phyloP scores from a whole-genome alignment of 2,113 vertebrate species.

The Dipodomys merriami region DNA sequence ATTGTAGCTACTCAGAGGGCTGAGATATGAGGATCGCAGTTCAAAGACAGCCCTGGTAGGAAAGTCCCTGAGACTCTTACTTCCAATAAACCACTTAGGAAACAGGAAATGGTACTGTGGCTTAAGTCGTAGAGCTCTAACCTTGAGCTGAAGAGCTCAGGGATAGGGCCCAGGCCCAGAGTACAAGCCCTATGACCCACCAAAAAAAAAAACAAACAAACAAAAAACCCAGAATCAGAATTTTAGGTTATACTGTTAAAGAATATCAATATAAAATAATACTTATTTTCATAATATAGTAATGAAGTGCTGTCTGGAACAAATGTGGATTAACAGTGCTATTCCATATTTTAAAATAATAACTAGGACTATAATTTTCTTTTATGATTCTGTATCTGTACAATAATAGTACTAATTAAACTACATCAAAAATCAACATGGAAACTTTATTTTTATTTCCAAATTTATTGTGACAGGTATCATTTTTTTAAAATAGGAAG shows the following conservation, averaged over 20 bases:
- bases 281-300: neutral
- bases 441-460: neutral
- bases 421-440: neutral
- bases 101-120: too few relatives aligned
- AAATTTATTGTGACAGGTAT: neutral
- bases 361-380: neutral
- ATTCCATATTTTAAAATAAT: neutral
- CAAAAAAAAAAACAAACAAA: too few relatives aligned
- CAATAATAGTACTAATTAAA: neutral
- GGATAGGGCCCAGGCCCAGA: too few relatives aligned
- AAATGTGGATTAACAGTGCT: neutral
- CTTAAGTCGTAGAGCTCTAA: too few relatives aligned
- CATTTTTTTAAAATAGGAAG: neutral
- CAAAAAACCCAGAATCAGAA: neutral
- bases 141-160: too few relatives aligned
- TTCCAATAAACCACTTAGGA: too few relatives aligned
- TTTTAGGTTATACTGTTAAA: neutral
- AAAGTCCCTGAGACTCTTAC: too few relatives aligned
- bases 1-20: too few relatives aligned
- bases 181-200: too few relatives aligned
- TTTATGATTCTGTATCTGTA: neutral
- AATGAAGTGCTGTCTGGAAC: neutral
- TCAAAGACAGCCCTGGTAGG: too few relatives aligned
- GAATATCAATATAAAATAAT: neutral
- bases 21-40: too few relatives aligned